Conservation (phyloP, 1,140 invertebrate genomes). For the Telenomus remus region DNA sequence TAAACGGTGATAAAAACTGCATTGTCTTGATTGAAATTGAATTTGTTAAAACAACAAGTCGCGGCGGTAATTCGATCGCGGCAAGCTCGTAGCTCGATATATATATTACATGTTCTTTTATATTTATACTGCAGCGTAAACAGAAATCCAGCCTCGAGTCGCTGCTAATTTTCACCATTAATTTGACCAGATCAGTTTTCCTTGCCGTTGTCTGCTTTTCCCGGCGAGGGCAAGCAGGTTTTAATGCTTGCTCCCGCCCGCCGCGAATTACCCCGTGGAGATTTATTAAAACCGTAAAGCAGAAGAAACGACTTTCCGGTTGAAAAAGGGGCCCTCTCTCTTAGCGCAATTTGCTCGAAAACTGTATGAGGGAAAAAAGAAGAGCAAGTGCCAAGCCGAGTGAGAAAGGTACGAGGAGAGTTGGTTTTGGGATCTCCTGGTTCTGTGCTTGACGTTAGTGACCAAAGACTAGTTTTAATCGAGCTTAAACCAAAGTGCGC, state of each 20-base stretch:
- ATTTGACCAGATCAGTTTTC: constrained; percentile 61
- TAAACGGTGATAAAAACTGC: constrained; percentile 33
- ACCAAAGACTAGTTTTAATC: constrained; percentile 68
- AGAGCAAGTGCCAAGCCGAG: background rate
- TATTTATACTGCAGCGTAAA: constrained; percentile 50
- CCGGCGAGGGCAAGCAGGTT: constrained; percentile 53
- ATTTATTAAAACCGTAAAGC: constrained; percentile 75
- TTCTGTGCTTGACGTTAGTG: constrained; percentile 68
- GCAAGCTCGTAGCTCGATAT: constrained; percentile 24
- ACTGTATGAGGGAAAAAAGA: background rate
- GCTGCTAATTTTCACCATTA: constrained; percentile 63
- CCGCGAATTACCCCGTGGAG: constrained; percentile 72
- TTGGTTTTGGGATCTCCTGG: constrained; percentile 28
- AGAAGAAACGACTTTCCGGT: constrained; percentile 68
- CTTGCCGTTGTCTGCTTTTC: constrained; percentile 28
- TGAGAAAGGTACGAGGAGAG: background rate
- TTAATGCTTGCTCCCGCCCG: constrained; percentile 69
- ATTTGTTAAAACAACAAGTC: constrained; percentile 40
- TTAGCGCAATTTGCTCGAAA: constrained; percentile 32
- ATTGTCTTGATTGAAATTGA: constrained; percentile 34
- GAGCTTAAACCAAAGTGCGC: constrained; percentile 63
- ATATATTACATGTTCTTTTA: constrained; percentile 35
- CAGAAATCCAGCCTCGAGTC: constrained; percentile 51
- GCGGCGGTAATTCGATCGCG: constrained; percentile 31
- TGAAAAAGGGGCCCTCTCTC: constrained; percentile 37